Conservation (phyloP, 2,113 vertebrate genomes). For the Athene noctua region DNA sequence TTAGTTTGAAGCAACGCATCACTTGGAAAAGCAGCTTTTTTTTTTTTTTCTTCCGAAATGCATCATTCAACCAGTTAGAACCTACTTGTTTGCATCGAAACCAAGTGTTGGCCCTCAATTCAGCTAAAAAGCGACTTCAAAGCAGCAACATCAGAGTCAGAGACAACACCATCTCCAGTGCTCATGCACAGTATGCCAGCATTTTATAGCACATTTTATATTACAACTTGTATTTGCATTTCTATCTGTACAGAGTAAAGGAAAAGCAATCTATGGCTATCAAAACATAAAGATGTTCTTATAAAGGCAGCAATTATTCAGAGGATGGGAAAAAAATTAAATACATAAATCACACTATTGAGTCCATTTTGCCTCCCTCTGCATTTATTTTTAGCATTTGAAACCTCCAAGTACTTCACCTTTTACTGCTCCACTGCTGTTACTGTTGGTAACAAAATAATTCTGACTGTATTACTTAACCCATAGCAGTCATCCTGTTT, state of each 20-base stretch:
- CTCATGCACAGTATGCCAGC: background rate
- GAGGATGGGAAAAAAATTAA: background rate
- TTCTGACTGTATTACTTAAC: background rate
- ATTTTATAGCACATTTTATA: background rate
- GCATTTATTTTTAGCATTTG: background rate
- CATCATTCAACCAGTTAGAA: background rate
- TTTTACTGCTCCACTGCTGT: background rate
- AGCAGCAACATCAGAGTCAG: background rate
- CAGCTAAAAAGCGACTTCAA: background rate
- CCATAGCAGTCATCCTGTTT: background rate
- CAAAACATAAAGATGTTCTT: background rate
- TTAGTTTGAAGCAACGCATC: background rate
- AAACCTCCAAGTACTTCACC: background rate
- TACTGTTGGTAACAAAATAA: background rate
- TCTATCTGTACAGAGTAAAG: background rate
- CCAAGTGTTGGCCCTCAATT: background rate
- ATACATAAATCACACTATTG: background rate
- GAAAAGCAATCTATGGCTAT: background rate
- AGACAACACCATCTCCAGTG: accelerated
- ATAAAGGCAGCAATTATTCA: background rate
- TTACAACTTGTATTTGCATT: background rate
- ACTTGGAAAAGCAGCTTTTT: background rate
- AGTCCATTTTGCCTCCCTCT: background rate
- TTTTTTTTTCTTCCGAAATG: background rate
- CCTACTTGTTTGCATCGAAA: background rate